These are phyloP conservation scores for Pycnomerus fuliginosus DNA, from an alignment of 2,888 invertebrate species.

Conservation along the genomic window DNA sequence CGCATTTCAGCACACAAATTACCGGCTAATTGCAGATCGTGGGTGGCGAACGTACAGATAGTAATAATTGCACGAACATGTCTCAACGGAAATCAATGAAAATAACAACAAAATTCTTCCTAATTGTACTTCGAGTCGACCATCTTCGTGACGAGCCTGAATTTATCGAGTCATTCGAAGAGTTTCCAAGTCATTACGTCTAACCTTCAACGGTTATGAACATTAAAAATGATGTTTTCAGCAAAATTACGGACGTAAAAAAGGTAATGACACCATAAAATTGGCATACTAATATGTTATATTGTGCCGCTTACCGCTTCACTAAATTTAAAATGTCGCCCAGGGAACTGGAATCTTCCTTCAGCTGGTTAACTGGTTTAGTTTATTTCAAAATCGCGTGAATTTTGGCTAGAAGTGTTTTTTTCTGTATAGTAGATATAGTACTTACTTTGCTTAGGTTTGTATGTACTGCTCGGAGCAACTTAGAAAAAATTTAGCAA, in stretches of 20 bases:
- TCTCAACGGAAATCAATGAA: background rate
- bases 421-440: too few species aligned
- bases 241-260: constrained; percentile 6
- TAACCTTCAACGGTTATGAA: constrained; percentile 12
- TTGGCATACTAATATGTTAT: too few species aligned
- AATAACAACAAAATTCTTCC: background rate
- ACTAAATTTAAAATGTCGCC: too few species aligned
- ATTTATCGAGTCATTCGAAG: constrained; percentile 6
- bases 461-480: too few species aligned
- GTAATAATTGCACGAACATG: background rate
- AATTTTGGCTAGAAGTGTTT: too few species aligned
- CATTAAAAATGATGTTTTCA: constrained; percentile 8
- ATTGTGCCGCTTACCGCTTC: too few species aligned
- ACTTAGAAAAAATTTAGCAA: too few species aligned
- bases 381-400: too few species aligned
- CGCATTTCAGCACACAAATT: constrained; percentile 9
- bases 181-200: constrained; percentile 10
- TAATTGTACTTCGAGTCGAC: constrained; percentile 2
- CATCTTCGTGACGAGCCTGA: constrained; percentile 1
- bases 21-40: constrained; percentile 6
- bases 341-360: too few species aligned
- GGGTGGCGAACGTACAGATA: constrained; percentile 1
- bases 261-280: too few species aligned
- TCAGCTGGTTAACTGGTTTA: too few species aligned
- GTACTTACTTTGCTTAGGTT: too few species aligned